Evolutionary conservation across 2,797 vertebrate genomes (phyloP).

Genomic region (Cynopterus sphinx): DNA sequence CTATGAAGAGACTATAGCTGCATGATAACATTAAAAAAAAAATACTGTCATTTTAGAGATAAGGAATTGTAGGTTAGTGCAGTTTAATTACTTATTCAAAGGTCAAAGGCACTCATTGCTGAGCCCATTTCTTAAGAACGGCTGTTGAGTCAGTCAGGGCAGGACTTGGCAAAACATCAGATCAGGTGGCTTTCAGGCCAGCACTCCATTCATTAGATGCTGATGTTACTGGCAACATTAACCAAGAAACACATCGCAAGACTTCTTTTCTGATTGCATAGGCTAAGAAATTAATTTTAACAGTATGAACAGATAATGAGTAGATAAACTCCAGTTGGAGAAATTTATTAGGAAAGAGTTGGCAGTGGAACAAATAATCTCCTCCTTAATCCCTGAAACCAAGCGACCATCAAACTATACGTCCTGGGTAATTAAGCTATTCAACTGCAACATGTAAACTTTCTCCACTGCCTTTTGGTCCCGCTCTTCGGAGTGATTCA

Average conservation of each 20-base stretch:
- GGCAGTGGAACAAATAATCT: slow-evolving; percentile 67
- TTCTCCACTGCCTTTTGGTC: neutral
- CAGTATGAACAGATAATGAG: slow-evolving; percentile 68
- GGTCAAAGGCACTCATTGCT: neutral
- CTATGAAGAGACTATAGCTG: neutral
- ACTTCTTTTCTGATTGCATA: slow-evolving; percentile 69
- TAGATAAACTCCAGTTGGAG: slow-evolving; percentile 51
- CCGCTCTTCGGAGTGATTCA: slow-evolving; percentile 10
- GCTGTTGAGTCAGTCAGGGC: neutral
- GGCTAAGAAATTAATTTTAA: slow-evolving; percentile 69
- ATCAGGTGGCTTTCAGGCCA: slow-evolving; percentile 13
- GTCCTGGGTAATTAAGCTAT: slow-evolving; percentile 46
- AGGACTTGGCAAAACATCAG: slow-evolving; percentile 37
- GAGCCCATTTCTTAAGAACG: slow-evolving; percentile 51
- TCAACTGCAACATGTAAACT: neutral
- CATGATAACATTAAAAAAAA: neutral
- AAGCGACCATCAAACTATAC: slow-evolving; percentile 68
- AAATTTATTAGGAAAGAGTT: slow-evolving; percentile 65
- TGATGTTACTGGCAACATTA: slow-evolving; percentile 70
- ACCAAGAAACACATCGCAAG: slow-evolving; percentile 48
- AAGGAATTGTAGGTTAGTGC: slow-evolving; percentile 49
- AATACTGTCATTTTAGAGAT: slow-evolving; percentile 41
- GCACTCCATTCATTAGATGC: slow-evolving; percentile 65
- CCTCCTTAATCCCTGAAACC: slow-evolving; percentile 67
- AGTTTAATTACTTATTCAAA: slow-evolving; percentile 41